Base-by-base conservation (phyloP, 2,113 vertebrate genomes). In the Boulengeromyrus knoepffleri region DNA sequence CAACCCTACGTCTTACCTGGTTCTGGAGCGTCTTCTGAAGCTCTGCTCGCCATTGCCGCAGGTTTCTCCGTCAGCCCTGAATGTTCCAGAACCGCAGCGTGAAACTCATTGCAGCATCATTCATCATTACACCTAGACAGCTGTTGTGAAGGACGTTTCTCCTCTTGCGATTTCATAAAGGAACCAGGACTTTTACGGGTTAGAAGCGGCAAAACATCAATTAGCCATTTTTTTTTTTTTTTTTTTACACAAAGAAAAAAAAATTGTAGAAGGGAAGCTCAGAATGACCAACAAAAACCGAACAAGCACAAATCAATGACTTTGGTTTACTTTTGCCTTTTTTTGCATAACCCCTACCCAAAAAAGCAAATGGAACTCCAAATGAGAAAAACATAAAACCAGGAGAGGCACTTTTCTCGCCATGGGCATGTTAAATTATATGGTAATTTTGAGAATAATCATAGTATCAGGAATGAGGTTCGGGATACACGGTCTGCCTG, bases 41-140 rank as follows among this genome's bases (percentile, higher is more conserved):
- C 85, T 2, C 90, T 74, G 90, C 91, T 88, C 90, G n/a, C 0
- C 86, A 45, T 39, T 50, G 92, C 77, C 3, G 91, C 92, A 15
- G 88, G 87, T 80, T 93, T 95, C 88, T 96, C 95, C 92, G 94
- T 95, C 91, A 96, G 93, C 89, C 96, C 96, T 96, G 93, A 87
- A 46, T 90, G 90, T 90, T 90, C 92, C 31, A 94, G 70, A 70
- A 91, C 66, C 91, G 92, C 90, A 88, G 94, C 13, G 92, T 87
- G 92, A 70, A 53, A 94, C 46, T 70, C 36, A 88, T 19, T 90
- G 88, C 90, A 86, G 92, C 88, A 62, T 39, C 21, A 53, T 24
- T 42, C 46, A 80, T 46, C 47, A 88, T 13, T 19, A 17, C 13
- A 50, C 9, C 21, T 4, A 45, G 21, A 49, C 8, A 85, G 8